Percentiles rank a stretch among this genome's conserved stretches.
Evolutionary conservation across 2,797 vertebrate genomes (phyloP).

Genomic region (Anniella stebbinsi): DNA sequence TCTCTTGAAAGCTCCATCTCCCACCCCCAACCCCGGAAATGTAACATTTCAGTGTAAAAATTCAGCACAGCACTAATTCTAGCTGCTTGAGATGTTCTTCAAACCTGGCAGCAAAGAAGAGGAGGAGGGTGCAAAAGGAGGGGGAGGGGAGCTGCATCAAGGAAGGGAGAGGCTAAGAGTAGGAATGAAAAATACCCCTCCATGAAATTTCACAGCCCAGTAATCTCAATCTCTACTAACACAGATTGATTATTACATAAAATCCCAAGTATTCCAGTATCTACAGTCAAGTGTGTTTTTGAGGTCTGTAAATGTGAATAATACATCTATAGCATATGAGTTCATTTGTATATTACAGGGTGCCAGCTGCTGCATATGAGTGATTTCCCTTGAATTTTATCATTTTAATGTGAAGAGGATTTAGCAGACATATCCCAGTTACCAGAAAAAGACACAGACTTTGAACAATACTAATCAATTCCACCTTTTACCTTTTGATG

Average conservation of each 20-base stretch:
- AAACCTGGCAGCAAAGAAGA: background rate
- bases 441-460: slow-evolving; percentile 3
- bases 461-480: slow-evolving; percentile 22
- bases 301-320: background rate
- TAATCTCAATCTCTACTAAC: background rate
- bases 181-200: background rate
- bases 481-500: slow-evolving; percentile 30
- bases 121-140: background rate
- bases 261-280: background rate
- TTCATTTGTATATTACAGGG: background rate
- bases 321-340: background rate
- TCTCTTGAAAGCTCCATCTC: background rate
- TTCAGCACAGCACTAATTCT: background rate
- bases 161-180: background rate
- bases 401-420: slow-evolving; percentile 12
- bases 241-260: background rate
- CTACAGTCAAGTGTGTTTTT: background rate
- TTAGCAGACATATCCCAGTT: slow-evolving; percentile 17
- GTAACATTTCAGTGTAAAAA: background rate
- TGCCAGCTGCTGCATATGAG: background rate
- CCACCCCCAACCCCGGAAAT: background rate
- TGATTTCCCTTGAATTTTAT: slow-evolving; percentile 14
- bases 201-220: background rate
- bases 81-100: background rate
- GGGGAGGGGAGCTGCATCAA: background rate